These are phyloP conservation scores for Priocnemis perturbator DNA, from an alignment of 2,888 invertebrate species.

Conservation along the genomic window DNA sequence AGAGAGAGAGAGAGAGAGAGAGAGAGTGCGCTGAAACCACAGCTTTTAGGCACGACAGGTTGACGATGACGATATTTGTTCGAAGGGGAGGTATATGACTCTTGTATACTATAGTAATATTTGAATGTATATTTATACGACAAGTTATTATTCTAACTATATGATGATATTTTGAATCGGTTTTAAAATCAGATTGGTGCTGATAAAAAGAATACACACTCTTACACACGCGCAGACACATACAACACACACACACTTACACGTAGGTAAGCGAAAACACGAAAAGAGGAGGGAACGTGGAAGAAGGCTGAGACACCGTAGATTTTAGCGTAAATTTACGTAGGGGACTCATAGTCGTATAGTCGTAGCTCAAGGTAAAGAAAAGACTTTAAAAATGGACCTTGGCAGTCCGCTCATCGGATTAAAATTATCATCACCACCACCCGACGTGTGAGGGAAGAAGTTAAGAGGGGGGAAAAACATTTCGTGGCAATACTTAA, in stretches of 20 bases:
- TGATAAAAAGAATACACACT: constrained; percentile 59
- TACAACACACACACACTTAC: no score
- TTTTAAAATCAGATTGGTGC: constrained; percentile 75
- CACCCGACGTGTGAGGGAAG: constrained; percentile 21
- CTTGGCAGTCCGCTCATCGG: constrained; percentile 68
- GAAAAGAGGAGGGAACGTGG: constrained; percentile 70
- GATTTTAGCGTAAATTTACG: constrained; percentile 60
- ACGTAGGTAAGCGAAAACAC: constrained; percentile 52
- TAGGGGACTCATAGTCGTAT: constrained; percentile 64
- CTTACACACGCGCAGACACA: no score
- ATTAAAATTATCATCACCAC: constrained; percentile 55
- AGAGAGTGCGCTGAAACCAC: constrained; percentile 43
- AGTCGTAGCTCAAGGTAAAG: constrained; percentile 67
- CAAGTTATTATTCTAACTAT: constrained; percentile 73
- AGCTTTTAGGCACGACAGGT: constrained; percentile 47
- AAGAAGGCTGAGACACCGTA: constrained; percentile 75
- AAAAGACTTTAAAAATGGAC: constrained; percentile 60
- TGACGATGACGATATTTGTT: constrained; percentile 40
- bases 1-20: no score
- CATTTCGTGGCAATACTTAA: constrained; percentile 72
- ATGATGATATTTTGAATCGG: constrained; percentile 73
- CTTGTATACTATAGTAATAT: constrained; percentile 74
- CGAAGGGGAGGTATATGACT: constrained; percentile 58
- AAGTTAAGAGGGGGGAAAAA: constrained; percentile 20
- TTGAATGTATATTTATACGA: constrained; percentile 75